Base-by-base conservation (phyloP, 2,797 vertebrate genomes). In the Podarcis siculus region DNA sequence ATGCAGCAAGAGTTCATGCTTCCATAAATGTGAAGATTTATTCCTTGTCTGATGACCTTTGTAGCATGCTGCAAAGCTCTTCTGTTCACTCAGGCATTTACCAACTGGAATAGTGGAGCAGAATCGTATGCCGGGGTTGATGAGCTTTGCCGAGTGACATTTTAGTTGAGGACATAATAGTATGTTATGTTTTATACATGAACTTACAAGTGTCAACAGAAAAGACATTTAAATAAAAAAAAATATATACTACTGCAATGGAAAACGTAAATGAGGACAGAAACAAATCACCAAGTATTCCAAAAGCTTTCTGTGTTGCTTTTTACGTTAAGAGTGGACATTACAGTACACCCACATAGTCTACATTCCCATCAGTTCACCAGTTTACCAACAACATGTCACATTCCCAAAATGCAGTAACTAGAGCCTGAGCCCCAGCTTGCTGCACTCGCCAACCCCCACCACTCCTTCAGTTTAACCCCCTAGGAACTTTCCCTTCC, bases 1-100 rank as follows among this genome's bases (percentile, higher is more conserved):
- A 72, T 72, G 27, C 25, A 55, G 13, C 21, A 86, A 83, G 39
- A 49, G 23, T 79, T 79, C 8, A 19, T 49, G 25, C 39, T 83
- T 83, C 75, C 66, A 83, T 82, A 69, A 88, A 83, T 85, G 82
- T 80, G 35, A 90, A 93, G 82, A 87, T 30, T 13, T 23, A 88
- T 92, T 35, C 35, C 32, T 71, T 39, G n/a, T 32, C 76, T 87
- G 82, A 77, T 90, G 77, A 85, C n/a, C 39, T 83, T 83, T 83
- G 71, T 37, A 27, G 87, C 80, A 66, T 21, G 5, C 78, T 82
- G 91, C 4, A 89, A 86, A 64, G 91, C 75, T 55, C 67, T 89
- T 10, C 80, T 30, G 42, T 4, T 79, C 66, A 73, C 37, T 61
- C 86, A 86, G 76, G 86, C 85, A 67, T 81, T 85, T 81, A 76